Conservation (phyloP, 2,797 vertebrate species). For the Lepilemur septentrionalis region DNA sequence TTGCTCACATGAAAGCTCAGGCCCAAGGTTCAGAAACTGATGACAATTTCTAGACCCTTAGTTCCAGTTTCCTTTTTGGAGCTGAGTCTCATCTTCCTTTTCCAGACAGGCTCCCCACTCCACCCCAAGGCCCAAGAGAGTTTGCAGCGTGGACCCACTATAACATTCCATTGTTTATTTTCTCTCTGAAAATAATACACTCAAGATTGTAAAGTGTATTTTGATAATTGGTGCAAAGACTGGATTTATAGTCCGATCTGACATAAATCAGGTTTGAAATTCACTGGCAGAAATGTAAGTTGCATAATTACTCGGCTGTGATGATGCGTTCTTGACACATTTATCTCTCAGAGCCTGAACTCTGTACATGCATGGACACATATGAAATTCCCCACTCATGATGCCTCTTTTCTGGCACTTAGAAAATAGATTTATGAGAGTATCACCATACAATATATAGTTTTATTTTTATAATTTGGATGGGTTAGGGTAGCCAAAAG, state of each 20-base stretch:
- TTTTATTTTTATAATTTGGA: constrained; percentile 11
- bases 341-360: constrained; percentile 56
- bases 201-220: not conserved
- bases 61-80: not conserved
- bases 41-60: not conserved
- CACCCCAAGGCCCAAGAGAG: not conserved
- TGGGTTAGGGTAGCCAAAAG: not conserved
- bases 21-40: not conserved
- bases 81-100: not conserved
- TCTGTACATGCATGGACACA: constrained; percentile 40
- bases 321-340: constrained; percentile 48
- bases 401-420: constrained; percentile 20
- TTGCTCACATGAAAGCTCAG: not conserved
- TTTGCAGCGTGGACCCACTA: not conserved
- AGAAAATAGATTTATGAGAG: constrained; percentile 54
- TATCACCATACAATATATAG: not conserved
- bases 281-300: constrained; percentile 64
- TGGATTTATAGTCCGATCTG: constrained; percentile 55
- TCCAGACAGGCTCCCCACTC: not conserved
- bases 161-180: constrained; percentile 1
- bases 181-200: constrained; percentile 25
- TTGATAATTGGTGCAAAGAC: constrained; percentile 37
- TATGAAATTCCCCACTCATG: constrained; percentile 61
- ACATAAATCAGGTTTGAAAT: constrained; percentile 58
- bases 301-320: constrained; percentile 34